Base-by-base conservation (phyloP, 1,140 invertebrate species). In the Achatina immaculata region DNA sequence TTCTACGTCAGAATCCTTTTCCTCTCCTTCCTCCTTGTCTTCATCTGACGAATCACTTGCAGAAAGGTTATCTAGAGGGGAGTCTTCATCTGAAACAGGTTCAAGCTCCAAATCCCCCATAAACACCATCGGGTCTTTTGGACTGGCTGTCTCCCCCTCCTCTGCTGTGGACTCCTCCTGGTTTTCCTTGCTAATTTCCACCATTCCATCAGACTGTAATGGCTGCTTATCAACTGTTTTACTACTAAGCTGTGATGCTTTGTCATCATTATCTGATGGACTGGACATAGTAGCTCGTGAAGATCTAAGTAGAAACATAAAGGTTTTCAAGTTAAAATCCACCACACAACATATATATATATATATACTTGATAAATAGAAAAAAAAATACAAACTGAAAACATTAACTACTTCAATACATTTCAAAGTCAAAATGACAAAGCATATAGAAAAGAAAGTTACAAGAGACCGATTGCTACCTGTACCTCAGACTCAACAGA, bases 81-180 rank as follows among this genome's bases (percentile, higher is more conserved):
- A 65, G 40, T 82, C 77, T 38, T 83, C 83, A 40, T 78, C 77
- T 9, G 80, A 82, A n/a, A 81, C 83, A 19, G 80, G 80, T 45
- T 83, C 83, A 45, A 82, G 72, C n/a, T 80, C 83, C 28, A 83
- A 38, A 24, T 81, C 81, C 0, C 45, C 83, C 80, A 81, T 83
- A 6, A 80, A 66, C 31, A 68, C 66, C n/a, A 71, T 36, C 21
- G 82, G 69, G 28, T 68, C 73, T 24, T 40, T 34, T 43, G 36
- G n/a, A 28, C 58, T 19, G 36, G 71, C 24, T 21, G 31, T 72
- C 24, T 45, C 68, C 42, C 31, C 16, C 14, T 34, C 40, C 6
- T 45, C 42, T 1, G 62, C 77, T 19, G 75, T 48, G 3, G 72
- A 36, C 0, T 34, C 43, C 48, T 73, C 73, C 0, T 51, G 14